A percentile compares a stretch with the other conserved stretches of the same genome.
These are phyloP conservation scores for Danionella cerebrum DNA, from an alignment of 2,113 vertebrate genomes.

Conservation along the genomic window DNA sequence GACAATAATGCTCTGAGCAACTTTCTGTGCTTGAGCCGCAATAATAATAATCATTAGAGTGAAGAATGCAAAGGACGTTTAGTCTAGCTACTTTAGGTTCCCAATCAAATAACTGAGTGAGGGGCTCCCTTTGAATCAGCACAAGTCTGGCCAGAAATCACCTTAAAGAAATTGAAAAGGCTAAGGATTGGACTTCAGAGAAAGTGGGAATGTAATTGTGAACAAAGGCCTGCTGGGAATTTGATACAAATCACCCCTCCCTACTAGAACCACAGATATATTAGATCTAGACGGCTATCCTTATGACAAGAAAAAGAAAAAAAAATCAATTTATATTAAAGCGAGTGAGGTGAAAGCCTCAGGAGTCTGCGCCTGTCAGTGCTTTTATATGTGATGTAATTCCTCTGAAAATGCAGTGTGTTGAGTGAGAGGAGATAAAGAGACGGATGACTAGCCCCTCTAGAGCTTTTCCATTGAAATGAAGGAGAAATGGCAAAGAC, in stretches of 20 bases:
- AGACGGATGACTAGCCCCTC: conserved; percentile 35
- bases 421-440: conserved; percentile 40
- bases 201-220: conserved; percentile 40
- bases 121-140: conserved; percentile 10
- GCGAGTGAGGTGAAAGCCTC: conserved; percentile 35
- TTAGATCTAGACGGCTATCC: conserved; percentile 44
- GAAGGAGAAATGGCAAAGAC: background rate
- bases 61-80: background rate
- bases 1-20: too few relatives aligned
- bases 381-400: conserved; percentile 44
- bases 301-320: conserved; percentile 37
- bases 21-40: background rate
- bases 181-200: conserved; percentile 45
- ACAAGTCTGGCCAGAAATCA: conserved; percentile 14
- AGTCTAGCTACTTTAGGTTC: background rate
- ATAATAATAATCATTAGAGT: background rate
- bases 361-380: conserved; percentile 42
- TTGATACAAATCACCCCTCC: conserved; percentile 39
- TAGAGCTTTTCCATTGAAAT: background rate
- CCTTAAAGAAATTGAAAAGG: conserved; percentile 24
- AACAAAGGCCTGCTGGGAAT: conserved; percentile 43
- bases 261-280: conserved; percentile 42
- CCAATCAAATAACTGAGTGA: background rate
- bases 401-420: conserved; percentile 36
- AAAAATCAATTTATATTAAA: conserved; percentile 53